phyloP scores from a whole-genome alignment of 2,113 vertebrate species.

The Nothobranchius furzeri region DNA sequence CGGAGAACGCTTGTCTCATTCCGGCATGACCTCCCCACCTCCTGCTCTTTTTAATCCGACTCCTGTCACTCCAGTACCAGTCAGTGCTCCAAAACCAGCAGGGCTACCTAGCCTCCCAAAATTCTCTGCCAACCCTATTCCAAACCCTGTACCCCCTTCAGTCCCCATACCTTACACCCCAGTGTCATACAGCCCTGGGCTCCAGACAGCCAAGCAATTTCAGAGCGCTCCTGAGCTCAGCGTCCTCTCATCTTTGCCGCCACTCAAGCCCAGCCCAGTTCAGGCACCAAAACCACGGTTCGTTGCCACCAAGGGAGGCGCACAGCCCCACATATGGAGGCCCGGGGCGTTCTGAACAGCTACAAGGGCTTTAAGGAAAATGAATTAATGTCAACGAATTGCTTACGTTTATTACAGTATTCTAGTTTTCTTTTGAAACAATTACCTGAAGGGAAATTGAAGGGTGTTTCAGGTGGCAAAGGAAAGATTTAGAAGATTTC shows the following conservation, averaged over 20 bases:
- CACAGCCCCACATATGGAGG: constrained; percentile 90
- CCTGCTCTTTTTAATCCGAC: constrained; percentile 32
- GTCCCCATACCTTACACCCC: constrained; percentile 67
- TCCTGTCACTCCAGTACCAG: constrained; percentile 57
- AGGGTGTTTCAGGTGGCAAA: too few relatives aligned
- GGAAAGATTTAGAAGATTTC: too few relatives aligned
- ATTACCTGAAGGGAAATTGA: neutral
- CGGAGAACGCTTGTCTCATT: constrained; percentile 86
- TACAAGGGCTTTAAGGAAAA: neutral
- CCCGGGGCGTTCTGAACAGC: constrained; percentile 83
- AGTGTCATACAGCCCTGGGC: constrained; percentile 66
- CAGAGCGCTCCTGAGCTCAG: constrained; percentile 81
- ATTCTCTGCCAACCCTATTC: constrained; percentile 64
- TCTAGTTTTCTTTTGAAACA: too few relatives aligned
- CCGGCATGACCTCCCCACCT: constrained; percentile 79
- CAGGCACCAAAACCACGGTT: constrained; percentile 92
- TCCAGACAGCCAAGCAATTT: constrained; percentile 80
- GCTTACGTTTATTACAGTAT: too few relatives aligned
- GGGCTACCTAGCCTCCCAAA: constrained; percentile 74
- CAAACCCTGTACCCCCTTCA: constrained; percentile 54
- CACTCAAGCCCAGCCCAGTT: constrained; percentile 69
- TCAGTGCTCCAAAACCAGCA: constrained; percentile 19
- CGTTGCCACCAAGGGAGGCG: constrained; percentile 87
- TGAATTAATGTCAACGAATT: neutral
- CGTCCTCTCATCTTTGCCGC: constrained; percentile 65